Base-by-base conservation (phyloP, 1,140 invertebrate genomes). In the Lasioglossum albipes region DNA sequence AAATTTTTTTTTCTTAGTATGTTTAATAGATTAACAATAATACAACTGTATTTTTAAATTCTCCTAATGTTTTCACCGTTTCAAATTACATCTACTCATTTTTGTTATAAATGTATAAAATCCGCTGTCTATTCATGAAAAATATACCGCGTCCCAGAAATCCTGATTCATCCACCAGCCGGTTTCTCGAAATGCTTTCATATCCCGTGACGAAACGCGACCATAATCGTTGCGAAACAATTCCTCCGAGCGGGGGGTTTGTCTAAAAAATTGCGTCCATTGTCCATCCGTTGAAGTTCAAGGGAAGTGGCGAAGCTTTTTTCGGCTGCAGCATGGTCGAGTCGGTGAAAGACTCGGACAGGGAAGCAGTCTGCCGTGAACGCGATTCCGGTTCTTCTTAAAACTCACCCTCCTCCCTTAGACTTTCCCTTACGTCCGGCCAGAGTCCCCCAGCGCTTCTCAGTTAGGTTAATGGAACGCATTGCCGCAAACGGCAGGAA, bases 401-500 rank as follows among this genome's bases (percentile, higher is more conserved):
- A 85, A 81, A 78, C 67, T 72, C 81, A 75, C 75, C 84, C 79
- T 66, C 52, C 59, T 9, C 18, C 45, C 67, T 75, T 45, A n/a
- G 52, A n/a, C 76, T 73, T 79, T 74, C 70, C 70, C 81, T 74
- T 74, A 64, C 54, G 67, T 27, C 59, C 59, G 18, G 36, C n/a
- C 45, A 16, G 18, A 27, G 9, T 70, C 18, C n/a, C 65, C 52
- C 16, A 10, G 13, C 27, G 54, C 61, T 3, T n/a, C 59, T 59
- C 84, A 65, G 68, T 87, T 82, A 84, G 78, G 79, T 87, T 87
- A 87, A 87, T 84, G 84, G 86, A 87, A 87, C 79, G 82, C 84
- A 82, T 80, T 75, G 42, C 79, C 82, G 42, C 82, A 82, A 82
- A 87, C 78, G 77, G 66, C 76, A 68, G 62, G 75, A 86, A 83